These are phyloP conservation scores for Heliocidaris tuberculata DNA, from an alignment of 35 echinoderm and acorn worm species.

Conservation along the genomic window DNA sequence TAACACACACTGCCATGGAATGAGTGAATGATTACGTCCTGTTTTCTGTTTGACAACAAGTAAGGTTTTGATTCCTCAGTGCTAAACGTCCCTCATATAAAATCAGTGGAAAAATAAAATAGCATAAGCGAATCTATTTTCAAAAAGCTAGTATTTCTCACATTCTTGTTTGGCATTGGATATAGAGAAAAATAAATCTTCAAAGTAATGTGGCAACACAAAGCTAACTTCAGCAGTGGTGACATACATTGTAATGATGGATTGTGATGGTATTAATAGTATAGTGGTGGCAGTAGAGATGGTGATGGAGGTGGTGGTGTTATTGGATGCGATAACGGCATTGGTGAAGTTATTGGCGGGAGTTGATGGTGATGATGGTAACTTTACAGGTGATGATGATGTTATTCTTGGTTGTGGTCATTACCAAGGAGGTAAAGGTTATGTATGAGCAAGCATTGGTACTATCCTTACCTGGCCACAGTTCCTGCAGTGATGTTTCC, in stretches of 20 bases:
- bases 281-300: neutral
- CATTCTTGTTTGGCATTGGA: too few relatives aligned
- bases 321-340: neutral
- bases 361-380: neutral
- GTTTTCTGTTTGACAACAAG: too few relatives aligned
- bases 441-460: neutral
- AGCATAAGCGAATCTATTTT: too few relatives aligned
- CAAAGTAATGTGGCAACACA: neutral
- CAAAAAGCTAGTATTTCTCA: too few relatives aligned
- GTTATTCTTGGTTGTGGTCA: neutral
- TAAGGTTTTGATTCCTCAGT: too few relatives aligned
- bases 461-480: conserved; percentile 88
- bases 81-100: too few relatives aligned
- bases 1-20: too few relatives aligned
- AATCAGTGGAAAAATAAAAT: too few relatives aligned
- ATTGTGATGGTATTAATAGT: too few relatives aligned
- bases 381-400: neutral
- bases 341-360: neutral
- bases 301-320: neutral
- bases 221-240: neutral
- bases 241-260: neutral
- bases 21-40: too few relatives aligned
- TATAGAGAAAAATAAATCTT: neutral
- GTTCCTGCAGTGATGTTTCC: conserved; percentile 98
- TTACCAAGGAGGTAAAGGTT: neutral